Evolutionary conservation across 1,140 invertebrate species (phyloP), one percentile per base, ranked within the genome.

Genomic region (Lepidurus apus): DNA sequence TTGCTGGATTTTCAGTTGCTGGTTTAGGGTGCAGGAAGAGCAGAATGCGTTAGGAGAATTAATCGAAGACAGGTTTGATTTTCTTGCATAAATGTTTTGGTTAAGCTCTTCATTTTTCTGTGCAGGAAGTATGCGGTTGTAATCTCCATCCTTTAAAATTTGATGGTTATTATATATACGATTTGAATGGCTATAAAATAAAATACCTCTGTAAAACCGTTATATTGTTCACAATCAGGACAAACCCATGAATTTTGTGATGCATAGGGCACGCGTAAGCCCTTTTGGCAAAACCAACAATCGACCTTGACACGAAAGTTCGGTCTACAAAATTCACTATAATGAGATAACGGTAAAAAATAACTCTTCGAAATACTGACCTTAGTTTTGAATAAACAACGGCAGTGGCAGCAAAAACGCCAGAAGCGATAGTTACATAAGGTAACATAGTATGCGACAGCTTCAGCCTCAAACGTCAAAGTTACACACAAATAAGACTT

Each of bases 161-260:
- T 17, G 65, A 45, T 65, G 17, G 44, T 13, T 13, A 17, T 43
- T 24, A 26, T 13, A 26, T 13, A 34, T 42, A 8, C 13, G 42
- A 11, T 79, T 17, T 9, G 9, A 24, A 26, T 78, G 21, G 24
- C 3, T 24, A 44, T 73, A 77, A 13, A 24, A 42, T 17, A 21
- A n/a, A 21, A 80, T 80, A 86, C 85, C 82, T 85, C 80, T 75
- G 80, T 82, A 81, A 87, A 87, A 26, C 86, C 86, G 83, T 87
- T 87, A 81, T 87, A 87, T 80, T 87, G 86, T 10, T 86, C 84
- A 82, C 86, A 87, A 47, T 82, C 77, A 1, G 84, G 83, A 80
- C 86, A 87, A 77, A 85, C 85, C 85, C 85, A 87, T 43, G 84
- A 84, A 77, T 87, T 87, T 74, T 80, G 82, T 43, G 84, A 83